These are phyloP conservation scores for Rousettus madagascariensis DNA, from an alignment of 2,797 vertebrate species.

Conservation along the genomic window DNA sequence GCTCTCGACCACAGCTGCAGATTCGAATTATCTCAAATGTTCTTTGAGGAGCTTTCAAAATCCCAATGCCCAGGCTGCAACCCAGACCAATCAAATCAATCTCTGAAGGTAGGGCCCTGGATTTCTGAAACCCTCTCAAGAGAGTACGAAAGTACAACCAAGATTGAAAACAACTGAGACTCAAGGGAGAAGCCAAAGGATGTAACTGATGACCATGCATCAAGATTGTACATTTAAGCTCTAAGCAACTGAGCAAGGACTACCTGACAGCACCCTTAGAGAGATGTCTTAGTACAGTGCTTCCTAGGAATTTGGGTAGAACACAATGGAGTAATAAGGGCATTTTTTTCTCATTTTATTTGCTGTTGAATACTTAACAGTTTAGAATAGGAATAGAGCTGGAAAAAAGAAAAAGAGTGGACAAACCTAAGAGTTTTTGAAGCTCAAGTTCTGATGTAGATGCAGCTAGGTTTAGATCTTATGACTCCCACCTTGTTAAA, in stretches of 20 bases:
- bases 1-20: not conserved
- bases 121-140: constrained; percentile 18
- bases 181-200: constrained; percentile 7
- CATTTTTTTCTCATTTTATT: not conserved
- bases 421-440: not conserved
- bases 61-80: not conserved
- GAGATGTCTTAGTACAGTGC: not conserved
- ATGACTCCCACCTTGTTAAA: not conserved
- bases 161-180: not conserved
- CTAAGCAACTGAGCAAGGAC: not conserved
- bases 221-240: not conserved
- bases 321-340: not conserved
- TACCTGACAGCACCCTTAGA: not conserved
- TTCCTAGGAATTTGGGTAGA: not conserved
- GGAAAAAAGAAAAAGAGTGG: not conserved
- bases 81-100: not conserved
- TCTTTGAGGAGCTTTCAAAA: not conserved
- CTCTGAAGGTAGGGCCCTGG: not conserved
- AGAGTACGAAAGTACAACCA: not conserved
- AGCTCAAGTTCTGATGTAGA: not conserved
- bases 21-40: not conserved
- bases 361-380: not conserved
- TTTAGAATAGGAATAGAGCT: constrained; percentile 13
- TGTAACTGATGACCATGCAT: not conserved
- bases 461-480: not conserved